Percentiles rank a stretch among this genome's conserved stretches.
phyloP scores from a whole-genome alignment of 2,888 invertebrate species.

The Tipula helvola region DNA sequence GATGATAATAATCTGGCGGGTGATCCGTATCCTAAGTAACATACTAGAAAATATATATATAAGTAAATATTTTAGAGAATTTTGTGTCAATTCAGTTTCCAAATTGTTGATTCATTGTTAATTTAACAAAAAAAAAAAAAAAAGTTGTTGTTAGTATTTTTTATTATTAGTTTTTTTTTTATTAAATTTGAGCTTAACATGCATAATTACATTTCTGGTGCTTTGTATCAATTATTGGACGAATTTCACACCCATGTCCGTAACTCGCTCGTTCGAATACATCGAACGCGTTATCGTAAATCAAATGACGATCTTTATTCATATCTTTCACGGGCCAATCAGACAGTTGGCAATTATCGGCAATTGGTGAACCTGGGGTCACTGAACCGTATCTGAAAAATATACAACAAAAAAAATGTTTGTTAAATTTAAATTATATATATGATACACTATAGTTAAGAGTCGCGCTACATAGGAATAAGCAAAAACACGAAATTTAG shows the following conservation, averaged over 20 bases:
- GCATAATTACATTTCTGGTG: conserved; percentile 32
- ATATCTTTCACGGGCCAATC: conserved; percentile 59
- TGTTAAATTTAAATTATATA: neutral
- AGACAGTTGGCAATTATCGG: conserved; percentile 63
- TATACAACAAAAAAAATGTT: neutral
- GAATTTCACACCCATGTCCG: conserved; percentile 68
- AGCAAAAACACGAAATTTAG: no score
- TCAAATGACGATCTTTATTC: conserved; percentile 42
- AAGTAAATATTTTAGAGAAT: conserved; percentile 5
- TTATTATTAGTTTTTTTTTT: conserved; percentile 1
- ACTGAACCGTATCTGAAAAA: conserved; percentile 51
- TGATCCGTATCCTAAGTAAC: conserved; percentile 66
- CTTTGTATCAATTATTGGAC: conserved; percentile 38
- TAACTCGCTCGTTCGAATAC: conserved; percentile 70
- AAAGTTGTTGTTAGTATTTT: neutral
- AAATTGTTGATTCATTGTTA: neutral
- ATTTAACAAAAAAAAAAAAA: neutral
- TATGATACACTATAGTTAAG: no score
- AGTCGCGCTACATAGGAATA: neutral
- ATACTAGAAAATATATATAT: conserved; percentile 40
- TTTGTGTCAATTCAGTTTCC: neutral
- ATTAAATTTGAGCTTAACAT: neutral
- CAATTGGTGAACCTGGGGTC: conserved; percentile 45
- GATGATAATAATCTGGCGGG: conserved; percentile 55
- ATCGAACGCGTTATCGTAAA: conserved; percentile 54